phyloP scores from a whole-genome alignment of 1,140 invertebrate genomes.

The Drosophila mauritiana region DNA sequence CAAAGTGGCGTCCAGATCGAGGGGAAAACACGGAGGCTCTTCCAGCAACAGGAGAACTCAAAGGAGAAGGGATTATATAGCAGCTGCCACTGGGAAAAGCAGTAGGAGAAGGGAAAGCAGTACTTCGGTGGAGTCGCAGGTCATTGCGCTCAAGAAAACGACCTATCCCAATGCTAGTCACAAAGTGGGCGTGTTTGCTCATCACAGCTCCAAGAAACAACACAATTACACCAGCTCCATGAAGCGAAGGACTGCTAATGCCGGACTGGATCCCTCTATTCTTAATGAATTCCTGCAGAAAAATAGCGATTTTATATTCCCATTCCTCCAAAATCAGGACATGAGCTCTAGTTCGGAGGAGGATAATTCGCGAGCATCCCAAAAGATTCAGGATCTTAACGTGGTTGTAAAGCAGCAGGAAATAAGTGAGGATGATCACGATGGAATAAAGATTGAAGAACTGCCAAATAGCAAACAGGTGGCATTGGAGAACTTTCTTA shows the following conservation, averaged over 20 bases:
- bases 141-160: constrained; percentile 85
- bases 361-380: constrained; percentile 86
- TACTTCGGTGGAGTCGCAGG: constrained; percentile 91
- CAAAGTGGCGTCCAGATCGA: constrained; percentile 87
- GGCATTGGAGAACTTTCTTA: constrained; percentile 70
- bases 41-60: constrained; percentile 73
- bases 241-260: constrained; percentile 86
- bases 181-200: constrained; percentile 84
- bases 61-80: constrained; percentile 84
- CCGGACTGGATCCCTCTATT: constrained; percentile 86
- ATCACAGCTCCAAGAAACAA: constrained; percentile 80
- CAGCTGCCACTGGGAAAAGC: constrained; percentile 83
- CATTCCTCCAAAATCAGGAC: constrained; percentile 85
- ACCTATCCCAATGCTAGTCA: constrained; percentile 80
- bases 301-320: constrained; percentile 86
- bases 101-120: constrained; percentile 88
- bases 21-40: constrained; percentile 82
- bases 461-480: constrained; percentile 68
- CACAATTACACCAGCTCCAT: constrained; percentile 69
- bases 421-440: constrained; percentile 84
- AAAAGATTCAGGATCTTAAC: constrained; percentile 86
- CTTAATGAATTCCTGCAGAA: constrained; percentile 86
- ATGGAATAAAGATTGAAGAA: constrained; percentile 62
- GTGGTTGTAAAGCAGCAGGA: constrained; percentile 86
- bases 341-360: constrained; percentile 85